Base-by-base conservation (phyloP, 2,797 vertebrate species). In the Xyrichtys novacula region DNA sequence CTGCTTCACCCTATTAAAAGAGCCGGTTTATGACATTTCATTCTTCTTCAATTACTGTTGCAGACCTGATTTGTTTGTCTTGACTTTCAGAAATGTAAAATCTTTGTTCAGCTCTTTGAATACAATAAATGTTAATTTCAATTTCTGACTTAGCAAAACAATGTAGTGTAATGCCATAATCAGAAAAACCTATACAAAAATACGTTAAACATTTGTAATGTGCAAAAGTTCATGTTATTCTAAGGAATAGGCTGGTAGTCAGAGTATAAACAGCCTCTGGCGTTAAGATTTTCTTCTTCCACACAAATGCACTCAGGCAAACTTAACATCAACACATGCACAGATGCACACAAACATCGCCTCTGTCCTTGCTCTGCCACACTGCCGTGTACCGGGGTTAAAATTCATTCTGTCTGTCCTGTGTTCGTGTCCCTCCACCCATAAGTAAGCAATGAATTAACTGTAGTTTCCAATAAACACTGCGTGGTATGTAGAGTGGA, bases 381-480 rank as follows among this genome's bases (percentile, higher is more conserved):
- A 34, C 47, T 54, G 64, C 65, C 77, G 69, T 29, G 48, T 20
- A 20, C 76, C 43, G 26, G 28, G 70, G 32, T 78, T 85, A 89
- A 91, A 76, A 77, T 76, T 89, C 81, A 89, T 90, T 71, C 58
- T 57, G 89, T 91, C 79, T 83, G 87, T 85, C 55, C 46, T 77
- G 67, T 88, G 81, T 56, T 59, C 71, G 87, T 85, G 85, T 74
- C 81, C 81, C 56, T 70, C 83, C 87, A 81, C 80, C 85, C 79
- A 85, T 80, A 91, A 91, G 85, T 85, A 89, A 89, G 79, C 86
- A 90, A 91, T 85, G 83, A 85, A 91, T 77, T 84, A 90, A 82
- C 85, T 89, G 85, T 84, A 89, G 87, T 83, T 77, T 93, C 87
- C 76, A 86, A 91, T 92, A 90, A 91, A 85, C 83, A 78, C 65